Evolutionary conservation across 2,797 vertebrate species (phyloP).

Genomic region (Chiroxiphia lanceolata): DNA sequence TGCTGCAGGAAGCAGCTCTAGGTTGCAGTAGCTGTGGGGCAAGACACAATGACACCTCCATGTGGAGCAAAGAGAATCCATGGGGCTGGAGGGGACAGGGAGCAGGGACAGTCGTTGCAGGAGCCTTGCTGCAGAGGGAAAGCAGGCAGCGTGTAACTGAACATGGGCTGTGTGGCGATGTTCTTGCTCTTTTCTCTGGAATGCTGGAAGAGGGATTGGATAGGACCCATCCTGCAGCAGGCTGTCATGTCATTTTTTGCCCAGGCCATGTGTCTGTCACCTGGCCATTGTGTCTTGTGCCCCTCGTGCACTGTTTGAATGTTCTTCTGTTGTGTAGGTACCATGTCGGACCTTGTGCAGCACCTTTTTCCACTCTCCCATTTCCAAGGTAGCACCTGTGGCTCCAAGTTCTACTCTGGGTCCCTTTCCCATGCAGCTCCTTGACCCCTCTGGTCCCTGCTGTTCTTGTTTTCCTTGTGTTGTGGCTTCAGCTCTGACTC

Average conservation of each 20-base stretch:
- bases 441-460: not conserved
- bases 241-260: not conserved
- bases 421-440: not conserved
- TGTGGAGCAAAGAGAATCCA: not conserved
- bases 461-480: constrained; percentile 27
- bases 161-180: not conserved
- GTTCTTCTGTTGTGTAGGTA: constrained; percentile 80
- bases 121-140: not conserved
- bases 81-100: not conserved
- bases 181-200: not conserved
- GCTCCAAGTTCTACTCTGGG: not conserved
- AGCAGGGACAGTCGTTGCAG: not conserved
- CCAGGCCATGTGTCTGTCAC: not conserved
- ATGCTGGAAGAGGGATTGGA: not conserved
- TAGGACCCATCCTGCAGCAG: not conserved
- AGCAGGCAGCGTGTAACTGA: not conserved
- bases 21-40: not conserved
- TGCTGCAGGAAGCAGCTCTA: not conserved
- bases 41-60: not conserved
- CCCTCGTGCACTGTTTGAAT: constrained; percentile 53
- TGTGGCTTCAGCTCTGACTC: constrained; percentile 51
- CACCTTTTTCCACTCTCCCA: constrained; percentile 85
- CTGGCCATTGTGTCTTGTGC: not conserved
- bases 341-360: constrained; percentile 86
- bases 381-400: constrained; percentile 81